A percentile compares a stretch with the other conserved stretches of the same genome.
These are phyloP conservation scores for Thymelicus sylvestris DNA, from an alignment of 2,888 invertebrate species.

Conservation along the genomic window DNA sequence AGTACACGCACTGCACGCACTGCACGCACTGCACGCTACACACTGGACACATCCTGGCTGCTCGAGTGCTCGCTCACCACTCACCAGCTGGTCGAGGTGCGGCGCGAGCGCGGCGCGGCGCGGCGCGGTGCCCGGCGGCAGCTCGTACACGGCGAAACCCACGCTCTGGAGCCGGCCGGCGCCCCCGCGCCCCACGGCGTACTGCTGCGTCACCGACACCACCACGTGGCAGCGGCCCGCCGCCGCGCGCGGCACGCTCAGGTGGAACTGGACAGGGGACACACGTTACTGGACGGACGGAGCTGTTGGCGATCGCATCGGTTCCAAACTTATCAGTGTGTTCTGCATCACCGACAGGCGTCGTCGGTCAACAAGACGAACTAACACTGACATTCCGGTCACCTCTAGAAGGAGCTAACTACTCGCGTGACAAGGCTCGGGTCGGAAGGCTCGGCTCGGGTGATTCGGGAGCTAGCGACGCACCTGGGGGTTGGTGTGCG, in stretches of 20 bases:
- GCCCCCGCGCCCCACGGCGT: conserved; percentile 68
- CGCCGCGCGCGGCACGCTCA: conserved; percentile 43
- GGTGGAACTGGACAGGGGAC: not conserved
- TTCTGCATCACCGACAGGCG: no score
- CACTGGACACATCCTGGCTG: no score
- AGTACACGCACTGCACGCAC: no score
- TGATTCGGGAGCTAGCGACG: conserved; percentile 60
- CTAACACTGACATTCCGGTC: no score
- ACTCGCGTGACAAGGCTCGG: no score
- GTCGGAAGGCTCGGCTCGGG: no score
- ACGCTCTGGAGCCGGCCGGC: conserved; percentile 85
- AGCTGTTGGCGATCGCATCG: no score
- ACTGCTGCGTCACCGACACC: conserved; percentile 88
- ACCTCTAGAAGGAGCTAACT: no score
- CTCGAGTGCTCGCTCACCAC: conserved; percentile 21
- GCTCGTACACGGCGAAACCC: conserved; percentile 89
- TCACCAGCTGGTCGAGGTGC: conserved; percentile 38
- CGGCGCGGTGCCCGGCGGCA: conserved; percentile 78
- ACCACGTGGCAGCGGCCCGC: conserved; percentile 89
- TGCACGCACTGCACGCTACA: no score
- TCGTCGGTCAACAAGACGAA: no score
- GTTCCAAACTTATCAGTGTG: no score
- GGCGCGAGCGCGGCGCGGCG: conserved; percentile 46
- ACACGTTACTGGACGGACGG: no score
- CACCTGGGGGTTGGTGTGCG: conserved; percentile 89